A percentile compares a stretch with the other conserved stretches of the same genome.
phyloP scores from a whole-genome alignment of 1,140 invertebrate species.

The Phymastichus coffea region DNA sequence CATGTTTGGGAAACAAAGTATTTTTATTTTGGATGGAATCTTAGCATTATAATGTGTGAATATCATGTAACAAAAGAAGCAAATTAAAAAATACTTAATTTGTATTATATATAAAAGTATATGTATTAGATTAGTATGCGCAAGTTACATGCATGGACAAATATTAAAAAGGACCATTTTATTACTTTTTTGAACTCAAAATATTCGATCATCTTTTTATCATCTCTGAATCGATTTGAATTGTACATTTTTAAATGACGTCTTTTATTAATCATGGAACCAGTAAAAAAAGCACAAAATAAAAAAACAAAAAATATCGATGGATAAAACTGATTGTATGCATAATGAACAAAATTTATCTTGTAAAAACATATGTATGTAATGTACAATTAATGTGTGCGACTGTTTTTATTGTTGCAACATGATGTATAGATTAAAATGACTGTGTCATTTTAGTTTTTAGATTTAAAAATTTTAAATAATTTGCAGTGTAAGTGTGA shows the following conservation, averaged over 20 bases:
- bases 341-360: conserved; percentile 26
- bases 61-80: conserved; percentile 10
- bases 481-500: conserved; percentile 16
- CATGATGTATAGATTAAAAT: conserved; percentile 25
- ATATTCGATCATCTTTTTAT: conserved; percentile 4
- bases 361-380: conserved; percentile 27
- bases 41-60: conserved; percentile 2
- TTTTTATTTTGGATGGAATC: conserved; percentile 17
- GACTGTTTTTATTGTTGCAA: conserved; percentile 25
- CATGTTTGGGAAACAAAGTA: conserved; percentile 10
- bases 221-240: conserved; percentile 16
- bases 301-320: too few species aligned
- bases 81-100: conserved; percentile 29
- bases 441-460: conserved; percentile 29
- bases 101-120: conserved; percentile 28
- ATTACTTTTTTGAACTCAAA: conserved; percentile 18
- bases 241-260: conserved; percentile 14
- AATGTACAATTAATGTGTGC: conserved; percentile 24
- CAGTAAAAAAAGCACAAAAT: too few species aligned
- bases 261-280: background rate
- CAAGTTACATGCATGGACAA: conserved; percentile 26
- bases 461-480: conserved; percentile 29
- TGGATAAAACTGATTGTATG: conserved; percentile 6
- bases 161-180: conserved; percentile 20
- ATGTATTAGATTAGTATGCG: conserved; percentile 26